Base-by-base conservation (phyloP, 2,888 invertebrate species). In the Lochmaea crataegi region DNA sequence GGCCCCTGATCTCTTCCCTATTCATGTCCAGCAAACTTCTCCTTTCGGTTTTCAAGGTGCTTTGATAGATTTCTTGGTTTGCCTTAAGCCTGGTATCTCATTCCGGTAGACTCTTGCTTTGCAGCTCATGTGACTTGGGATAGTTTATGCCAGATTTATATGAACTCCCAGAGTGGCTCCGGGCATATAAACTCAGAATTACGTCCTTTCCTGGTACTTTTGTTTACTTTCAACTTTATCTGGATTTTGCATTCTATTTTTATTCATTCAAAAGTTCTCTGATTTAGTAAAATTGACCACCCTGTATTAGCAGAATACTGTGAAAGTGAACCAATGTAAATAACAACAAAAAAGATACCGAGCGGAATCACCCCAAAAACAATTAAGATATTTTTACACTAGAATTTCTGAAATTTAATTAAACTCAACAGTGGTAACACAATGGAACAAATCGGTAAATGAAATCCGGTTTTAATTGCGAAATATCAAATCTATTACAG, bases 391-490 rank as follows among this genome's bases (percentile, higher is more conserved):
- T 80, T 79, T 78, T 78, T 78, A 72, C 77, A 77, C 74, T 75
- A 80, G 77, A 80, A 80, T 79, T 76, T 76, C 76, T 77, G 78
- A 76, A 77, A 79, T 80, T 80, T 79, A 80, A 80, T 80, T 80
- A 80, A 80, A 80, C 45, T 26, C 60, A 57, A 65, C 68, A 41
- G 69, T 64, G 65, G 65, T 58, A 68, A 68, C 51, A 68, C 68
- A 58, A 72, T 72, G 67, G 22, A 71, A 67, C 69, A 69, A 63
- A 63, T 69, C 69, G 60, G 68, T 61, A 61, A 60, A 68, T 61
- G 68, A 68, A 51, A 42, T 51, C 63, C 63, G 22, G 63, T 63
- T 69, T 69, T 69, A 69, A 69, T 69, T 69, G 63, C 63, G 53
- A 53, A 42, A 63, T 63, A 63, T 63, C 42, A 63, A 63, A 63